Conservation (phyloP, 1,140 invertebrate species). For the Zaprionus gabonicus region DNA sequence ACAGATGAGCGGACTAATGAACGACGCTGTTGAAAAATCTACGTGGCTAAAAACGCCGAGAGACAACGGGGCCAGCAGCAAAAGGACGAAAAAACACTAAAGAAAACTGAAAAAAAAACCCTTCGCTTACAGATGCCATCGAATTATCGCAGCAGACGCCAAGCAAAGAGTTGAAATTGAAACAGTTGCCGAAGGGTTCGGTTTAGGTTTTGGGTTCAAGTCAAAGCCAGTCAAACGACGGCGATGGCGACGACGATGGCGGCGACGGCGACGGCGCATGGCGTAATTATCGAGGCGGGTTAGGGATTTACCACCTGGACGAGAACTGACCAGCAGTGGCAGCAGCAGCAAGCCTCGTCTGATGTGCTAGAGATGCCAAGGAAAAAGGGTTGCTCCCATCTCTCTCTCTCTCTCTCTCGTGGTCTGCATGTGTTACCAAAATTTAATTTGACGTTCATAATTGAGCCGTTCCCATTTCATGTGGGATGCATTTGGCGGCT, state of each 20-base stretch:
- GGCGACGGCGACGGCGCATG: conserved; percentile 58
- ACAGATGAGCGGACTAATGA: conserved; percentile 52
- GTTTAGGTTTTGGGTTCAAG: conserved; percentile 27
- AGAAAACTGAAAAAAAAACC: conserved; percentile 35
- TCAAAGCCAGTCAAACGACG: conserved; percentile 10
- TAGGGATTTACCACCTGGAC: conserved; percentile 77
- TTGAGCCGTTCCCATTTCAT: conserved; percentile 45
- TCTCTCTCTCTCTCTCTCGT: neutral
- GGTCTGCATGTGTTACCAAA: conserved; percentile 47
- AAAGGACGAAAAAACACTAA: conserved; percentile 45
- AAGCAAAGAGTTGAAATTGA: conserved; percentile 65
- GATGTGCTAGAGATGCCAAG: conserved; percentile 40
- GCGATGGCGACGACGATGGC: conserved; percentile 56
- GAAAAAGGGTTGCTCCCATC: conserved; percentile 29
- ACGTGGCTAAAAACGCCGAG: conserved; percentile 47
- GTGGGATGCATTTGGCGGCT: conserved; percentile 26
- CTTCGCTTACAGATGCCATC: conserved; percentile 72
- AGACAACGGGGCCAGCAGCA: conserved; percentile 15
- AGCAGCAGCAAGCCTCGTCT: conserved; percentile 16
- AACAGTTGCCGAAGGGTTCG: conserved; percentile 76
- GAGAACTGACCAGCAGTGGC: conserved; percentile 43
- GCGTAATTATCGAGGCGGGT: conserved; percentile 70
- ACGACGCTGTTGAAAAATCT: conserved; percentile 66
- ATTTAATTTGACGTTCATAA: conserved; percentile 57
- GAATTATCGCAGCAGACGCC: conserved; percentile 60